A percentile compares a stretch with the other conserved stretches of the same genome.
phyloP scores from a whole-genome alignment of 2,888 invertebrate genomes.

The Clivina fossor region DNA sequence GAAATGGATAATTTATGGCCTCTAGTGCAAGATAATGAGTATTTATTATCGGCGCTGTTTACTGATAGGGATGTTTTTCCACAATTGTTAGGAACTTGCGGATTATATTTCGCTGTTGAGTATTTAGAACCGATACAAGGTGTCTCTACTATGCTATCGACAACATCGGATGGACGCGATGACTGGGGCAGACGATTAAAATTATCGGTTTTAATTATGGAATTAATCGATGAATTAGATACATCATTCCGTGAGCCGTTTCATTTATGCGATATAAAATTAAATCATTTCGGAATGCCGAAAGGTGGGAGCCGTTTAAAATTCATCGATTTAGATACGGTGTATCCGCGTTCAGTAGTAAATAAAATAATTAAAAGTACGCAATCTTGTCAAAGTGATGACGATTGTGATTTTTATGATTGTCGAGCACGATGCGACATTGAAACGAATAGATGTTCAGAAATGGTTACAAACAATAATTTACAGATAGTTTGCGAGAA shows the following conservation, averaged over 20 bases:
- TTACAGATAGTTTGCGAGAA: constrained; percentile 68
- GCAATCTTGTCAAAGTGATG: constrained; percentile 57
- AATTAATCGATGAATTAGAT: constrained; percentile 62
- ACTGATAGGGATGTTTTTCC: constrained; percentile 65
- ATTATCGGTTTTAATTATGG: constrained; percentile 62
- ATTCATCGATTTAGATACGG: constrained; percentile 65
- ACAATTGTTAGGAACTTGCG: constrained; percentile 66
- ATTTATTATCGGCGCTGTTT: constrained; percentile 61
- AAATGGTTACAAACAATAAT: constrained; percentile 64
- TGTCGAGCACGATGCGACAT: constrained; percentile 64
- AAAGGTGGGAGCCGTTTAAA: constrained; percentile 57
- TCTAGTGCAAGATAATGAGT: constrained; percentile 68
- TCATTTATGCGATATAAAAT: constrained; percentile 69
- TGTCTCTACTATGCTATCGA: constrained; percentile 56
- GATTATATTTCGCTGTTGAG: constrained; percentile 66
- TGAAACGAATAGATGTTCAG: constrained; percentile 57
- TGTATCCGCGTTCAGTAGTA: constrained; percentile 60
- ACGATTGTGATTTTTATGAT: constrained; percentile 69
- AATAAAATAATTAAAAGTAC: constrained; percentile 55
- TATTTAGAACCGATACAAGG: constrained; percentile 61
- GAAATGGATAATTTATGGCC: constrained; percentile 67
- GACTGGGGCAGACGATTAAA: constrained; percentile 62
- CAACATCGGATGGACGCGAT: constrained; percentile 57
- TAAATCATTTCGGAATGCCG: constrained; percentile 66
- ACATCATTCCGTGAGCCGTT: constrained; percentile 62